Evolutionary conservation across 1,140 invertebrate genomes (phyloP), one percentile per base, ranked within the genome.

Genomic region (Pseudomyrmex sp.): DNA sequence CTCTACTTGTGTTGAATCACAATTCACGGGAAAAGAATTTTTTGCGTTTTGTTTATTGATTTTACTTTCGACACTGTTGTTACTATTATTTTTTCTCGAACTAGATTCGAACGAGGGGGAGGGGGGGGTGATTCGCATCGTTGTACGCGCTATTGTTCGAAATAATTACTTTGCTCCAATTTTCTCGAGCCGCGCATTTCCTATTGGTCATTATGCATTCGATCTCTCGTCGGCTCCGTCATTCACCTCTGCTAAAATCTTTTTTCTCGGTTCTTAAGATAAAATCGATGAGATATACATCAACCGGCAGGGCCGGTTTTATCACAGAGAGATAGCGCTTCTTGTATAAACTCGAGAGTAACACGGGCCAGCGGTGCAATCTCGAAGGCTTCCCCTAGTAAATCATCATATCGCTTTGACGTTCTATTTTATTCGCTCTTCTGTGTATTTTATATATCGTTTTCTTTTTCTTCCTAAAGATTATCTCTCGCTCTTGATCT

Each of bases 261-360:
- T 72, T 59, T 72, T 59, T 80, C 74, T 76, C 48, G 2, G 48
- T 18, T 72, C 8, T 54, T 46, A 58, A 69, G 76, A 80, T 80
- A 70, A 80, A 72, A 80, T 80, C 76, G 44, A 80, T 61, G 44
- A 59, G 59, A 70, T 70, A 72, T 50, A 72, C 66, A 80, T 72
- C 50, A 13, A 35, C 35, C 35, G 35, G 5, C 52, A 26, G n/a
- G 63, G 15, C 10, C 15, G 46, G 50, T 18, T 8, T 80, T 80
- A 72, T 72, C 76, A 23, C 35, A 80, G 8, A 35, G 5, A 59
- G 15, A 48, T 61, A 80, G 76, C 58, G 65, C 72, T 80, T 72
- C 44, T 44, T 72, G 72, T 80, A 7, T 72, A 66, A 70, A 70
- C 4, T 44, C 54, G n/a, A 59, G 35, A 52, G 54, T 23, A 59